A percentile compares a stretch with the other conserved stretches of the same genome.
Evolutionary conservation across 1,140 invertebrate species (phyloP).

Genomic region (Belonocnema kinseyi): DNA sequence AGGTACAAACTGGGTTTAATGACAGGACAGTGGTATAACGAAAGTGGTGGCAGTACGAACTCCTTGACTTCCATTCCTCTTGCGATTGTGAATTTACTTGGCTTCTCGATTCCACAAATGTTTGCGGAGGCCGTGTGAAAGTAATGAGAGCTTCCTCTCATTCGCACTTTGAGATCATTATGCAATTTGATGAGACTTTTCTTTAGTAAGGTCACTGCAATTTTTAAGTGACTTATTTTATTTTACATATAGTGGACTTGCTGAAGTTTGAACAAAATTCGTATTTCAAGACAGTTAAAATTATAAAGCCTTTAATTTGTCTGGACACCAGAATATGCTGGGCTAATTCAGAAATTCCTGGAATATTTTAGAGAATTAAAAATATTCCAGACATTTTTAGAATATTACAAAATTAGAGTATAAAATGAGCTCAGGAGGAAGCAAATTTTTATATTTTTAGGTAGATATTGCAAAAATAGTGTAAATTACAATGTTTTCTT

Average conservation of each 20-base stretch:
- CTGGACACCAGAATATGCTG: too few species aligned
- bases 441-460: too few species aligned
- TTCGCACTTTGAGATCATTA: slow-evolving; percentile 35
- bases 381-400: too few species aligned
- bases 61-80: slow-evolving; percentile 45
- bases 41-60: slow-evolving; percentile 18
- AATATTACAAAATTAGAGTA: too few species aligned
- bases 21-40: not conserved
- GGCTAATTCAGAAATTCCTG: too few species aligned
- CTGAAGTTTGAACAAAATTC: too few species aligned
- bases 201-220: slow-evolving; percentile 13
- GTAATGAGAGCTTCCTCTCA: slow-evolving; percentile 56
- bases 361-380: too few species aligned
- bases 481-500: too few species aligned
- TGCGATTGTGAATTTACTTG: slow-evolving; percentile 40
- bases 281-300: too few species aligned
- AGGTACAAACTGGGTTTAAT: not conserved
- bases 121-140: slow-evolving; percentile 63
- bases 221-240: not conserved
- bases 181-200: slow-evolving; percentile 36
- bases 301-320: too few species aligned
- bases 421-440: too few species aligned
- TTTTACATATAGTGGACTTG: not conserved
- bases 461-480: too few species aligned
- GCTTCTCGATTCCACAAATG: slow-evolving; percentile 59